A percentile compares a stretch with the other conserved stretches of the same genome.
phyloP scores from a whole-genome alignment of 2,888 invertebrate genomes.

The Dynastes hyllus region DNA sequence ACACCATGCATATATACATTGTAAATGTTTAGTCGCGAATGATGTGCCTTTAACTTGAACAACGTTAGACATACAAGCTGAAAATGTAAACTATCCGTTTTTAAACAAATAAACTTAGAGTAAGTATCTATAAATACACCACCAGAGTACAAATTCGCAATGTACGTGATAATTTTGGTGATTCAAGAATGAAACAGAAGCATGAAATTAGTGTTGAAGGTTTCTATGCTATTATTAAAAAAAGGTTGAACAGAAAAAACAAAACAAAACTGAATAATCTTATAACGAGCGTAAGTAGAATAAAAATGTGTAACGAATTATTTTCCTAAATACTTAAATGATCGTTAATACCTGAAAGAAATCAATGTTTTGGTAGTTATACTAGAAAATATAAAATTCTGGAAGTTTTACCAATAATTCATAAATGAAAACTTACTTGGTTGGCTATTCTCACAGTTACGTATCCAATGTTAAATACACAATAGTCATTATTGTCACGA shows the following conservation, averaged over 20 bases:
- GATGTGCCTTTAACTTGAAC: not conserved
- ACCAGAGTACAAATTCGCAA: conserved; percentile 14
- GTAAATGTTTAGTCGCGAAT: not conserved
- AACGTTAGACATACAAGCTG: not conserved
- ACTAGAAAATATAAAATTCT: conserved; percentile 44
- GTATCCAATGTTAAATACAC: conserved; percentile 65
- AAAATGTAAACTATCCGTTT: conserved; percentile 14
- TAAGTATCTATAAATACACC: conserved; percentile 23
- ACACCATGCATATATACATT: no score
- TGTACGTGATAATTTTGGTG: not conserved
- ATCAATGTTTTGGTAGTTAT: conserved; percentile 48
- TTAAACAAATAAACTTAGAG: conserved; percentile 38
- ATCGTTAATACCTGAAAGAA: conserved; percentile 26
- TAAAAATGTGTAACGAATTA: no score
- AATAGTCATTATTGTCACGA: conserved; percentile 71
- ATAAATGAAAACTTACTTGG: conserved; percentile 48
- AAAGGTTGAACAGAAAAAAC: not conserved
- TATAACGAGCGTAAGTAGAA: no score
- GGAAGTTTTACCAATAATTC: conserved; percentile 26
- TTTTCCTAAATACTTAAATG: not conserved
- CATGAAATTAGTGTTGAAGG: conserved; percentile 8
- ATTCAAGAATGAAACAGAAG: conserved; percentile 2
- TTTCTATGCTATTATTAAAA: not conserved
- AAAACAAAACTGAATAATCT: not conserved
- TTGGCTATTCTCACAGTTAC: conserved; percentile 55